Evolutionary conservation across 2,888 invertebrate genomes (phyloP).

Genomic region (Lasioglossum oenotherae): DNA sequence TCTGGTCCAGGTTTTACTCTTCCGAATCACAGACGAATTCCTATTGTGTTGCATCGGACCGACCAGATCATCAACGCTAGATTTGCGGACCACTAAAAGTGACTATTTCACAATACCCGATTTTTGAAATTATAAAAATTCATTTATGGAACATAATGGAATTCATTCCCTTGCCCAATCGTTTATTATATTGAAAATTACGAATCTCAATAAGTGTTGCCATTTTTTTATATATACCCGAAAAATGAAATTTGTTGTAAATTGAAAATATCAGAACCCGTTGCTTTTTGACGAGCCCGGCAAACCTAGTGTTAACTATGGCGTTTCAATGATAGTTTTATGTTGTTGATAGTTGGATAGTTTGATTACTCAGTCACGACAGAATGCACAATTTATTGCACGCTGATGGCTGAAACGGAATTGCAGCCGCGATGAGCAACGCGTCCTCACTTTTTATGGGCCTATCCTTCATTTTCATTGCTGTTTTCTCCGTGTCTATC

Average conservation of each 20-base stretch:
- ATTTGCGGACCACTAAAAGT: neutral
- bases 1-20: constrained; percentile 27
- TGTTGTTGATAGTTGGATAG: neutral
- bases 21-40: neutral
- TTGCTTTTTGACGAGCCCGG: neutral
- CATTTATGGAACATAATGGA: neutral
- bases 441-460: neutral
- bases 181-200: neutral
- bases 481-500: neutral
- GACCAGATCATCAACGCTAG: neutral
- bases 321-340: neutral
- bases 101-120: neutral
- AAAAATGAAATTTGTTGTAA: neutral
- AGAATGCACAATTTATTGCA: neutral
- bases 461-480: neutral
- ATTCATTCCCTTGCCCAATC: neutral
- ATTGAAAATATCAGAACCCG: neutral
- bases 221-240: neutral
- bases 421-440: neutral
- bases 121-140: neutral
- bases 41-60: constrained; percentile 14
- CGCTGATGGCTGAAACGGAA: neutral
- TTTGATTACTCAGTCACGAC: neutral
- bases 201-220: neutral
- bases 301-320: neutral